Base-by-base conservation (phyloP, 1,140 invertebrate genomes). In the Euwallacea fornicatus region DNA sequence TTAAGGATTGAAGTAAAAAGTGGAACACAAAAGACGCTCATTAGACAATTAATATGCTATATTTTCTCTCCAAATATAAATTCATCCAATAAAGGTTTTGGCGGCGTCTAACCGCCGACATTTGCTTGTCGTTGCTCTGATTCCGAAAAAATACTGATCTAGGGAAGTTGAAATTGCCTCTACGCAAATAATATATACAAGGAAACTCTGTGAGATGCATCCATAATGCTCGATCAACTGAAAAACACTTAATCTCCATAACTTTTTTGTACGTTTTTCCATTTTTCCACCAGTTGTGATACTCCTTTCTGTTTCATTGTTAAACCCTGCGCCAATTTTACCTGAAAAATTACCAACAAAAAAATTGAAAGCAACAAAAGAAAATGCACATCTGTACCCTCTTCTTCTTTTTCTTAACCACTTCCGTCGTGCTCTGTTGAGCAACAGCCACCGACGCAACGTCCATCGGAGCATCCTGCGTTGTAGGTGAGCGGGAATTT, bases 281-380 rank as follows among this genome's bases (percentile, higher is more conserved):
- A 91, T 74, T 91, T 91, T 42, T 89, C 88, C 0, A 91, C 89
- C 78, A 91, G 82, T 46, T 85, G 86, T 2, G 88, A 88, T 11
- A 91, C 88, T 74, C 89, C 88, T 77, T 91, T 91, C 75, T 91
- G 90, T 78, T 91, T 91, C 77, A 90, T 84, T 7, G 86, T 82
- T 9, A 89, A 82, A 41, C 86, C 86, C 67, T 83, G 80, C 13
- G 80, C 78, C n/a, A 87, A 76, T 79, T 88, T 89, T 2, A 84
- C 73, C 87, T 89, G 53, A 62, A 77, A 79, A 64, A 16, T 55
- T 55, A 73, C 47, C 61, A 73, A 66, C 64, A 63, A 62, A 72
- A 44, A 41, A 47, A n/a, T n/a, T 43, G 10, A 43, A 0, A 61
- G 21, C 42, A 43, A 43, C n/a, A 61, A 61, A 43, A 61, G n/a